Conservation (phyloP, 2,888 invertebrate genomes). For the Coelogynopora nodosa region DNA sequence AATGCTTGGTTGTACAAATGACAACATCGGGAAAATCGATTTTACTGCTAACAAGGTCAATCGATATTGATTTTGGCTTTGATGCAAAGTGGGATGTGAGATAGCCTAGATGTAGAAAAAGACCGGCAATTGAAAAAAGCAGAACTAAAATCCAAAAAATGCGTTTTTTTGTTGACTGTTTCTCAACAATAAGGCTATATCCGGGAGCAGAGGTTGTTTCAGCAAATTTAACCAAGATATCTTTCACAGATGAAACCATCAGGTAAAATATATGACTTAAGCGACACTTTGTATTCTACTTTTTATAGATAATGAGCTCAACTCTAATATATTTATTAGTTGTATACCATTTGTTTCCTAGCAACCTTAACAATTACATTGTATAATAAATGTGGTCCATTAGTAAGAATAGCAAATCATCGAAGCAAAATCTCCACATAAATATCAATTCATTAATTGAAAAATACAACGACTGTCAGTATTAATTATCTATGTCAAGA, state of each 20-base stretch:
- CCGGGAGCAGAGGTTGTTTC: not conserved
- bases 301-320: no score
- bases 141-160: not conserved
- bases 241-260: not conserved
- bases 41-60: not conserved
- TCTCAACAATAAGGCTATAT: not conserved
- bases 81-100: not conserved
- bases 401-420: no score
- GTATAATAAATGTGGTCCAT: no score
- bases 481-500: no score
- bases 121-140: not conserved
- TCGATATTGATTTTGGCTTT: not conserved
- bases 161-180: not conserved
- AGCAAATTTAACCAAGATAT: not conserved
- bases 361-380: no score
- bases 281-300: no score
- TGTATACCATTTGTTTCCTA: no score
- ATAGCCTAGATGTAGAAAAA: not conserved
- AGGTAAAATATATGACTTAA: no score
- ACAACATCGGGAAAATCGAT: not conserved
- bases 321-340: no score
- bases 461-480: no score
- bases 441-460: no score
- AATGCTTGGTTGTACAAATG: not conserved
- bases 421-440: no score